Evolutionary conservation across 2,113 vertebrate species (phyloP).

Genomic region (Gila orcuttii): DNA sequence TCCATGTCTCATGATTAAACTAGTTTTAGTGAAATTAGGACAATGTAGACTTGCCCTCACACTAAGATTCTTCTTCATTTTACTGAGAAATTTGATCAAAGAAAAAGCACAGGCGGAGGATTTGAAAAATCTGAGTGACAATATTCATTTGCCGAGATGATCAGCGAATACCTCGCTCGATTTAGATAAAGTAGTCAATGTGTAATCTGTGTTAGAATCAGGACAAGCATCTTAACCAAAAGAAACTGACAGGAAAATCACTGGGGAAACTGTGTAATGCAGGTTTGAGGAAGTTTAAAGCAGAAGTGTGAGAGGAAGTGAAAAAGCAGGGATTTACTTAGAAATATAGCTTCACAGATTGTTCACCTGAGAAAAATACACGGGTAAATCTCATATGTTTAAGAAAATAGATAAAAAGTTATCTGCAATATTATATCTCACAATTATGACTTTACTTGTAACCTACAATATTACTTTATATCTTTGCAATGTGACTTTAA

Average conservation of each 20-base stretch:
- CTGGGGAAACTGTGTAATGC: background rate
- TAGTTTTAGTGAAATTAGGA: slow-evolving; percentile 50
- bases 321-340: background rate
- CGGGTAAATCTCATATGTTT: background rate
- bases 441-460: background rate
- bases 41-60: slow-evolving; percentile 37
- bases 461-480: background rate
- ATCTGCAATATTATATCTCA: background rate
- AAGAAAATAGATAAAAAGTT: background rate
- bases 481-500: background rate
- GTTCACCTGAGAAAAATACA: background rate
- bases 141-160: slow-evolving; percentile 38
- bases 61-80: slow-evolving; percentile 46
- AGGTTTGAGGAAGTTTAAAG: background rate
- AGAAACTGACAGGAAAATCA: background rate
- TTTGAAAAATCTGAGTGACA: slow-evolving; percentile 47
- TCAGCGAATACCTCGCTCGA: slow-evolving; percentile 19
- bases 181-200: slow-evolving; percentile 42
- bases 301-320: background rate
- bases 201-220: slow-evolving; percentile 32
- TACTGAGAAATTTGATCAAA: slow-evolving; percentile 44
- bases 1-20: slow-evolving; percentile 46
- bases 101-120: slow-evolving; percentile 36
- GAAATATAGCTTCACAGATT: background rate
- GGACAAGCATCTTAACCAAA: slow-evolving; percentile 3